phyloP scores from a whole-genome alignment of 2,797 vertebrate genomes.

The Ibycter americanus region DNA sequence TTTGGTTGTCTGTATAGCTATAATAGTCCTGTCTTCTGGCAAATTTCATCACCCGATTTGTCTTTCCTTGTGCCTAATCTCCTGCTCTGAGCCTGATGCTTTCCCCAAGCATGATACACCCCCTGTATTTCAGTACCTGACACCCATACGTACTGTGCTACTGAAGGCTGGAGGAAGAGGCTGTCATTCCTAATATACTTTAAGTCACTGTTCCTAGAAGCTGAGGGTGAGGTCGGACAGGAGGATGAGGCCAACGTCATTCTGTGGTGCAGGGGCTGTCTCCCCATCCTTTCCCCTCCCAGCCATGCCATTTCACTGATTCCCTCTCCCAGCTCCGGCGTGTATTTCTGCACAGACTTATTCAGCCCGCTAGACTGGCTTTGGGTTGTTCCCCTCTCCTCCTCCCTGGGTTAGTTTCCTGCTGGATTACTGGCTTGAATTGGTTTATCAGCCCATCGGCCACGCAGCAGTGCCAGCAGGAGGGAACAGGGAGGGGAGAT shows the following conservation, averaged over 20 bases:
- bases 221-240: neutral
- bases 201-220: constrained; percentile 1
- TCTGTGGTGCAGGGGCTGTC: neutral
- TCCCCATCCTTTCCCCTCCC: neutral
- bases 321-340: neutral
- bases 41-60: neutral
- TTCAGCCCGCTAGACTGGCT: neutral
- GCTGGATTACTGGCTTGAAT: neutral
- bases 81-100: neutral
- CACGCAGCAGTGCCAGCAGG: neutral
- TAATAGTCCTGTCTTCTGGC: neutral
- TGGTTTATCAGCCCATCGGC: neutral
- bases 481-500: neutral
- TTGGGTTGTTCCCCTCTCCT: neutral
- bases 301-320: neutral
- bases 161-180: neutral
- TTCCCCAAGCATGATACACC: neutral
- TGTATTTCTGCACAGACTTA: neutral
- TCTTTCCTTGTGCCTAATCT: neutral
- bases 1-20: neutral
- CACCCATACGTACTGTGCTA: neutral
- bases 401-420: neutral
- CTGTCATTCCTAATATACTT: neutral
- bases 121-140: neutral
- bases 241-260: neutral